Evolutionary conservation across 2,113 vertebrate species (phyloP).

Genomic region (Pipra filicauda): DNA sequence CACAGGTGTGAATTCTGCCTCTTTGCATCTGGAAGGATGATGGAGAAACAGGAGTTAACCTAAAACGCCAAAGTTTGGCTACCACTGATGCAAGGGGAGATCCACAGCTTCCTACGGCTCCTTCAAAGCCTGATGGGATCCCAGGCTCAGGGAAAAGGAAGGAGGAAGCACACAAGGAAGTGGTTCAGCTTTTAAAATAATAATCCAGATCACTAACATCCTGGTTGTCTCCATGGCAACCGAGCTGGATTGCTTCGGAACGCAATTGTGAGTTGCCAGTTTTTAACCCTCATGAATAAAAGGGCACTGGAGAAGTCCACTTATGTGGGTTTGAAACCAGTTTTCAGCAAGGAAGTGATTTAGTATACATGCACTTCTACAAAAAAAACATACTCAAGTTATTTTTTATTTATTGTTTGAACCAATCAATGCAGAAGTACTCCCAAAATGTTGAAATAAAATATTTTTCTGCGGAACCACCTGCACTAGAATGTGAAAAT

Average conservation of each 20-base stretch:
- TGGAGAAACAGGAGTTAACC: not conserved
- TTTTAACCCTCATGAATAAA: slow-evolving; percentile 19
- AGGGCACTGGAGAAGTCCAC: not conserved
- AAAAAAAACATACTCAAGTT: not conserved
- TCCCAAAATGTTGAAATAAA: not conserved
- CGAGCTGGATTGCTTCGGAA: not conserved
- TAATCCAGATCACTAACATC: not conserved
- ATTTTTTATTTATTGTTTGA: not conserved
- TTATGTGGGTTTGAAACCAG: not conserved
- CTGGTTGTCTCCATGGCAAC: slow-evolving; percentile 49
- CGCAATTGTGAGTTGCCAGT: not conserved
- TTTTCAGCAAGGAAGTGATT: not conserved
- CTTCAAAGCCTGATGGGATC: not conserved
- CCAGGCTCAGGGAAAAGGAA: not conserved
- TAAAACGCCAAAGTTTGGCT: not conserved
- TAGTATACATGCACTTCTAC: not conserved
- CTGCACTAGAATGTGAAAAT: not conserved
- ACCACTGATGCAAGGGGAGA: accelerated
- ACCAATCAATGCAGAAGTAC: not conserved
- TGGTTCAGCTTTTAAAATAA: not conserved
- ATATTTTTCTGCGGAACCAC: not conserved
- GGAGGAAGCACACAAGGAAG: not conserved
- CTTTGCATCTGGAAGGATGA: not conserved
- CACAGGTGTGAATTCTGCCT: not conserved
- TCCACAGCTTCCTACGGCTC: not conserved